These are phyloP conservation scores for Tiliacea citrago DNA, from an alignment of 2,888 invertebrate genomes.

Conservation along the genomic window DNA sequence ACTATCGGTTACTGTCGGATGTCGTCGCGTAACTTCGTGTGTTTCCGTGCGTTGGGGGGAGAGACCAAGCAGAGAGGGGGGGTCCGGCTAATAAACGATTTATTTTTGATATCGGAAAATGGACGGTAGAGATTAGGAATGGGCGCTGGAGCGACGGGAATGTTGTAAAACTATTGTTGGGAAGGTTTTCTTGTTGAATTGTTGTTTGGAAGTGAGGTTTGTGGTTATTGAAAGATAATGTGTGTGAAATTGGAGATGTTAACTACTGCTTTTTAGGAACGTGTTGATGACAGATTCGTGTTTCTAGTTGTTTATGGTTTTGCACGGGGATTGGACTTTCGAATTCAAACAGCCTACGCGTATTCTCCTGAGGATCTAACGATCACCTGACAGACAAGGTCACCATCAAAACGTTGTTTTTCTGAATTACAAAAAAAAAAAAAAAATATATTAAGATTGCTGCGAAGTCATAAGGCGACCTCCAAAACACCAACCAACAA, in stretches of 20 bases:
- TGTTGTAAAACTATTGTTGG: slow-evolving; percentile 7
- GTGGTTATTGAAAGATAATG: not conserved
- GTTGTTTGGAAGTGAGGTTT: slow-evolving; percentile 9
- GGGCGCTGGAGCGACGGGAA: slow-evolving; percentile 1
- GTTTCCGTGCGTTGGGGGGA: slow-evolving; percentile 77
- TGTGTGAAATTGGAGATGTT: not conserved
- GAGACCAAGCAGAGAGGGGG: slow-evolving; percentile 26
- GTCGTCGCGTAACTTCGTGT: slow-evolving; percentile 85
- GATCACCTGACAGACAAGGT: not conserved
- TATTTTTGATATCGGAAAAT: slow-evolving; percentile 69
- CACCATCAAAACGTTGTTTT: not conserved
- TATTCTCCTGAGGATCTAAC: not conserved
- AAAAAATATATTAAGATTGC: too few species aligned
- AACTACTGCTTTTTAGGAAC: not conserved
- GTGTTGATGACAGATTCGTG: not conserved
- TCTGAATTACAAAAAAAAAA: too few species aligned
- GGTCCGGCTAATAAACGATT: slow-evolving; percentile 67
- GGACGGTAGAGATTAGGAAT: slow-evolving; percentile 55
- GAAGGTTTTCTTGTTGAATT: slow-evolving; percentile 10
- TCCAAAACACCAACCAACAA: too few species aligned
- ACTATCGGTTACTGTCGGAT: slow-evolving; percentile 84
- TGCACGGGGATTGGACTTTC: too few species aligned
- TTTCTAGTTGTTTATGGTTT: not conserved
- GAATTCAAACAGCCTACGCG: too few species aligned
- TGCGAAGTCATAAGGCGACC: too few species aligned